phyloP scores from a whole-genome alignment of 1,140 invertebrate genomes.

The Aplysia californica region DNA sequence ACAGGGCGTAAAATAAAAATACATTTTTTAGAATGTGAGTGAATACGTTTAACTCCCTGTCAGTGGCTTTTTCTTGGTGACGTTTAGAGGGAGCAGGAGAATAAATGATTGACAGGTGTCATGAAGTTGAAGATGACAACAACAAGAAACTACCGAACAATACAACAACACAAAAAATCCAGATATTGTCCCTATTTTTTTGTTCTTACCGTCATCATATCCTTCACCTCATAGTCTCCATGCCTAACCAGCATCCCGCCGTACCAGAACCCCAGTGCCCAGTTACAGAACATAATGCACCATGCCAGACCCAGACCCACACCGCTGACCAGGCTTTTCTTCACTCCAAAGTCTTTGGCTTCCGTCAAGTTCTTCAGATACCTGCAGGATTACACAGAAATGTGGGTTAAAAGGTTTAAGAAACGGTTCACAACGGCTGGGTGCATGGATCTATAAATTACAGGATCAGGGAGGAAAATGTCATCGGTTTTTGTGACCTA shows the following conservation, averaged over 20 bases:
- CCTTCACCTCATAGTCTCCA: conserved; percentile 1
- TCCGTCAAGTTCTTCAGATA: conserved; percentile 74
- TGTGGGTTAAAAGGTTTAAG: too few relatives aligned
- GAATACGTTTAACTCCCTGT: too few relatives aligned
- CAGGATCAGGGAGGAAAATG: too few relatives aligned
- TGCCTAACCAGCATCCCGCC: conserved; percentile 47
- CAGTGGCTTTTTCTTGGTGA: too few relatives aligned
- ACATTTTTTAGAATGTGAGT: not conserved
- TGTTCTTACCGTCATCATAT: conserved; percentile 14
- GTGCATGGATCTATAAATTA: too few relatives aligned
- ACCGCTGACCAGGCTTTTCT: conserved; percentile 78
- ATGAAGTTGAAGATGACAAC: too few relatives aligned
- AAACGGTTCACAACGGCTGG: too few relatives aligned
- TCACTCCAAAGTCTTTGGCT: conserved; percentile 76
- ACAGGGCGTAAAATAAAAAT: too few relatives aligned
- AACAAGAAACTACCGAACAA: not conserved
- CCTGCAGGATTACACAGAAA: too few relatives aligned
- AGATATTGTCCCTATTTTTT: not conserved
- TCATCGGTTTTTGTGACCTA: too few relatives aligned
- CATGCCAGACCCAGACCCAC: conserved; percentile 72
- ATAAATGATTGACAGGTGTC: not conserved
- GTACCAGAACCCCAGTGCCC: conserved; percentile 71
- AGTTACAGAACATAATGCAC: conserved; percentile 71
- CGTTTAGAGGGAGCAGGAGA: not conserved
- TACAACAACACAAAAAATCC: not conserved